These are phyloP conservation scores for Eupithecia dodoneata DNA, from an alignment of 2,888 invertebrate species.

Conservation along the genomic window DNA sequence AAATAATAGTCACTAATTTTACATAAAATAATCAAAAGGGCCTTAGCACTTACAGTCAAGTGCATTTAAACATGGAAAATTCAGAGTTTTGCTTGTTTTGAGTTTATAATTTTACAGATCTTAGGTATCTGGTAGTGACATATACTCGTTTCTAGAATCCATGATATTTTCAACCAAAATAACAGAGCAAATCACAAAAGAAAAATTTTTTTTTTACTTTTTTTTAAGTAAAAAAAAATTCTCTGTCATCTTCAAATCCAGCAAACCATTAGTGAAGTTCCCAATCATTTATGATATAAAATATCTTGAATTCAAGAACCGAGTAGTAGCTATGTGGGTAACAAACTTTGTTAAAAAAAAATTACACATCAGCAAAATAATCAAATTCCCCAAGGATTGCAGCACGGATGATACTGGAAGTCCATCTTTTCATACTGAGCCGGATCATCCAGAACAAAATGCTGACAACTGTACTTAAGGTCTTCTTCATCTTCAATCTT, in stretches of 20 bases:
- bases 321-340: not conserved
- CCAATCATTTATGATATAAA: not conserved
- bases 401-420: not conserved
- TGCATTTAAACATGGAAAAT: no score
- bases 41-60: no score
- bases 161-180: not conserved
- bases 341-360: not conserved
- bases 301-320: not conserved
- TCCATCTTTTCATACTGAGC: not conserved
- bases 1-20: no score
- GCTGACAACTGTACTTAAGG: not conserved
- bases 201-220: not conserved
- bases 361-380: not conserved
- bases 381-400: slow-evolving; percentile 19
- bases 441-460: not conserved
- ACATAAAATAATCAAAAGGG: no score
- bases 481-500: slow-evolving; percentile 33
- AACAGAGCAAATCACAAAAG: not conserved
- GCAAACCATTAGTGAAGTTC: not conserved
- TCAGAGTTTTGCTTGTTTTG: no score
- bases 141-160: not conserved
- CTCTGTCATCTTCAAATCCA: not conserved
- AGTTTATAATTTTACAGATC: no score
- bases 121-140: no score
- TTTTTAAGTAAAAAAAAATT: no score